phyloP scores from a whole-genome alignment of 2,888 invertebrate genomes.

The Lucinisca nassula region DNA sequence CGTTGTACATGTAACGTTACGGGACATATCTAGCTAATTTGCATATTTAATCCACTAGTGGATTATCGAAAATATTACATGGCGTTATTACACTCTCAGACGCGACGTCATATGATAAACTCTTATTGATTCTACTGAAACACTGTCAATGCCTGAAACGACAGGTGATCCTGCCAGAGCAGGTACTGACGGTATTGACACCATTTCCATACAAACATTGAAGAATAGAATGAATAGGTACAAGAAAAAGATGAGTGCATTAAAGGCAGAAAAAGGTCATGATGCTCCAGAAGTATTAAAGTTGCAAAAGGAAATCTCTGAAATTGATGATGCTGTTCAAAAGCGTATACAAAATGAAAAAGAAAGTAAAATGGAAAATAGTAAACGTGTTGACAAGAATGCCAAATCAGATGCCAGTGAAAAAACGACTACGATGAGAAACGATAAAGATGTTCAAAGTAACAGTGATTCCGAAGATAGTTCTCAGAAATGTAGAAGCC shows the following conservation, averaged over 20 bases:
- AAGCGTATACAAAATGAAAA: background rate
- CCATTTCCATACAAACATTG: constrained; percentile 13
- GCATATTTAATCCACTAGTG: too few species aligned
- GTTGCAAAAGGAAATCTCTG: background rate
- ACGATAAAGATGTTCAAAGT: too few species aligned
- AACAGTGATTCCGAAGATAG: background rate
- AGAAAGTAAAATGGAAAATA: background rate
- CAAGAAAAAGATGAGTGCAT: constrained; percentile 17
- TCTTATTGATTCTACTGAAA: background rate
- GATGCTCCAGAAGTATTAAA: background rate
- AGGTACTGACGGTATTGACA: constrained; percentile 10
- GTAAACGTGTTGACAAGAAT: background rate
- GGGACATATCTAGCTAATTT: too few species aligned
- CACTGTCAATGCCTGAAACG: background rate
- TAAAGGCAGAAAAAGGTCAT: constrained; percentile 11
- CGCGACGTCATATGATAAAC: too few species aligned
- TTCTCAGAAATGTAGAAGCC: background rate
- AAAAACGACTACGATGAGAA: too few species aligned
- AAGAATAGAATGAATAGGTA: constrained; percentile 29
- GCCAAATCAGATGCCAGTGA: background rate
- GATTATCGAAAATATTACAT: too few species aligned
- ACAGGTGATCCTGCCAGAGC: background rate
- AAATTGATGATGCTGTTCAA: background rate
- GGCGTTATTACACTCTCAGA: too few species aligned
- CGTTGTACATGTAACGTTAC: too few species aligned